Conservation (phyloP, 2,888 invertebrate genomes). For the Tipula lateralis region DNA sequence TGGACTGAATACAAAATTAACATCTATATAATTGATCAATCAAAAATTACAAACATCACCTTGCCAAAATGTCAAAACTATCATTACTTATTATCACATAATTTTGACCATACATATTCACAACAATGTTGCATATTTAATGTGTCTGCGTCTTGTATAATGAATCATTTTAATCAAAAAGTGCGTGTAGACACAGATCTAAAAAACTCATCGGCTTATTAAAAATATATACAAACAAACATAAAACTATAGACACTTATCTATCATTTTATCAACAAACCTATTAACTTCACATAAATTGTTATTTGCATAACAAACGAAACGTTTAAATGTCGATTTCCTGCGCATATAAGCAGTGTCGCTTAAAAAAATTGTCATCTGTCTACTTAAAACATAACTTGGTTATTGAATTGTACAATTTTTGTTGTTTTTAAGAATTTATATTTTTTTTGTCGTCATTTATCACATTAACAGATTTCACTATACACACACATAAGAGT, state of each 20-base stretch:
- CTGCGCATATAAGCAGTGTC: not conserved
- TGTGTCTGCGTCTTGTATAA: not conserved
- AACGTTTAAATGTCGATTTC: not conserved
- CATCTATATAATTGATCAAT: not conserved
- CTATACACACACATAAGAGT: not conserved
- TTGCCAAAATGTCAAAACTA: not conserved
- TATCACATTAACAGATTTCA: not conserved
- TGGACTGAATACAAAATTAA: not conserved
- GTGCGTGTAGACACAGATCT: not conserved
- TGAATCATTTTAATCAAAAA: not conserved
- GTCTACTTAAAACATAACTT: not conserved
- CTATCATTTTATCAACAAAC: conserved; percentile 7
- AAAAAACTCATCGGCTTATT: not conserved
- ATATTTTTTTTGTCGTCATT: conserved; percentile 2
- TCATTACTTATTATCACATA: not conserved
- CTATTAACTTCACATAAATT: not conserved
- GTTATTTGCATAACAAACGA: not conserved
- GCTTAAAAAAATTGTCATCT: not conserved
- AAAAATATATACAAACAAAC: not conserved
- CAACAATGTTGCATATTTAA: not conserved
- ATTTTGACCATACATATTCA: not conserved
- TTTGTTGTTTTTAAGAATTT: not conserved
- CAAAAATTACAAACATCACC: not conserved
- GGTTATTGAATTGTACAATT: not conserved
- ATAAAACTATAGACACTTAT: not conserved